Evolutionary conservation across 2,888 invertebrate species (phyloP), one percentile per base, ranked within the genome.

Genomic region (Drosophila nr. perissopoda): DNA sequence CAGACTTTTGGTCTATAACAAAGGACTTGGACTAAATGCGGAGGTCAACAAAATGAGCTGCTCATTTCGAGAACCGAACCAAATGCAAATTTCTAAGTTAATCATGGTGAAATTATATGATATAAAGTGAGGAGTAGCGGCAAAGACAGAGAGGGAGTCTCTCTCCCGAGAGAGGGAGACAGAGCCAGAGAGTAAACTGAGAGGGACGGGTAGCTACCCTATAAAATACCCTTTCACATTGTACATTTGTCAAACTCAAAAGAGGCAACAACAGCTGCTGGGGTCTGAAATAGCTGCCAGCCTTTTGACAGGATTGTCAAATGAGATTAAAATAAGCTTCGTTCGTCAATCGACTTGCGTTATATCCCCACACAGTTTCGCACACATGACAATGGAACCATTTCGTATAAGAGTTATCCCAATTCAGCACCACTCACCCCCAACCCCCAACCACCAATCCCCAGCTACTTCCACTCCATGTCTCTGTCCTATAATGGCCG

Each of bases 261-360:
- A 74, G 40, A 48, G 69, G 69, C 80, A 57, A 72, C 88, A 85
- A 74, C 84, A 89, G 90, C 83, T 85, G 85, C 89, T 89, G 58
- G 60, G 52, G 36, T 57, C 51, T 27, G 46, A 69, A 79, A 82
- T 85, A 82, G 88, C 85, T 79, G 60, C 64, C 49, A 60, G 74
- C 68, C 80, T 63, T 63, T 57, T 52, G 40, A 72, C 76, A 76
- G 74, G 68, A 70, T 85, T 88, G 91, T 89, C 91, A 90, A 89
- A 89, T 87, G 89, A 91, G 88, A 89, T 89, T 89, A 89, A 89
- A 89, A 89, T 89, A 89, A 89, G 88, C 88, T 90, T 83, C 68
- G 89, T 87, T 87, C 89, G 89, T 91, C 88, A 89, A 89, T 91
- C 88, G 88, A 88, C 83, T 88, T 88, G 87, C 27, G 85, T 63